phyloP scores from a whole-genome alignment of 2,797 vertebrate genomes.

The Etheostoma perlongum region DNA sequence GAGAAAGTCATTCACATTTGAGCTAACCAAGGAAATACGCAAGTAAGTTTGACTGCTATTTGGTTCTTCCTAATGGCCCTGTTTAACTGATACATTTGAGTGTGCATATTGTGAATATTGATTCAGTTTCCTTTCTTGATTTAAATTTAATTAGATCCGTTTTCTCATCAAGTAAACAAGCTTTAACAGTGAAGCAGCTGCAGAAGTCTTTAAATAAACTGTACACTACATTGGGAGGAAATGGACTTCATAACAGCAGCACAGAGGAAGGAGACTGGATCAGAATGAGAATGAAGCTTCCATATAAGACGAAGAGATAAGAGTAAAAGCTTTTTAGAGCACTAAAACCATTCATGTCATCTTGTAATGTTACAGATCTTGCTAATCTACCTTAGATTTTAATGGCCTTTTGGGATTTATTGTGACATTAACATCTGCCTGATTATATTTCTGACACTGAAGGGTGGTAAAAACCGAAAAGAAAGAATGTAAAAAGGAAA shows the following conservation, averaged over 20 bases:
- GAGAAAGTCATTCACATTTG: background rate
- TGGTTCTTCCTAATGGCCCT: background rate
- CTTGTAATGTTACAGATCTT: background rate
- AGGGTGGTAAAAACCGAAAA: background rate
- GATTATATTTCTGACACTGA: background rate
- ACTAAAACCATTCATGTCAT: background rate
- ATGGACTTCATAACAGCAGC: background rate
- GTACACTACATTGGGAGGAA: background rate
- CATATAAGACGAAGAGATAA: slow-evolving; percentile 14
- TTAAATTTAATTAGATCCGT: background rate
- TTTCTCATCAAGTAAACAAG: background rate
- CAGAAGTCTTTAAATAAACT: slow-evolving; percentile 14
- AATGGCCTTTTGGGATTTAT: background rate
- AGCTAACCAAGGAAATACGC: background rate
- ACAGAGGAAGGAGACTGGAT: slow-evolving; percentile 3
- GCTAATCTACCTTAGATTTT: background rate
- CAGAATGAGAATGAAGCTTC: slow-evolving; percentile 26
- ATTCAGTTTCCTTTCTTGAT: background rate
- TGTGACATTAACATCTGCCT: background rate
- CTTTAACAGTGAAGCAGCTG: background rate
- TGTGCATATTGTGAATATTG: background rate
- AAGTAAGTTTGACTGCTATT: background rate
- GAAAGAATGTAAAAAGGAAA: slow-evolving; percentile 1
- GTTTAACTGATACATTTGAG: background rate
- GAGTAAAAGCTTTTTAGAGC: background rate